These are phyloP conservation scores for Darevskia mixta DNA, from an alignment of 2,797 vertebrate species.

Conservation along the genomic window DNA sequence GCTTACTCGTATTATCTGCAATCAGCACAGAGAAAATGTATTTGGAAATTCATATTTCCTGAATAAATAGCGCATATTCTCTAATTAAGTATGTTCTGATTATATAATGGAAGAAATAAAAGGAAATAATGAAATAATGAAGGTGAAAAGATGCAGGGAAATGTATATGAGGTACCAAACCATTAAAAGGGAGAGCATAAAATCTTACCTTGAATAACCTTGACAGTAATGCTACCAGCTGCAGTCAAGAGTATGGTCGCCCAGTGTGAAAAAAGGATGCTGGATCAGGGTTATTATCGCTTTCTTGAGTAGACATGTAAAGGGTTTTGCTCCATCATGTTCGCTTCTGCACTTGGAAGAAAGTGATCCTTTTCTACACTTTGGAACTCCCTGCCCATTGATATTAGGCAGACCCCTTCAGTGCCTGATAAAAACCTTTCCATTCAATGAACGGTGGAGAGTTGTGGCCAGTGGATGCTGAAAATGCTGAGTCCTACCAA, in stretches of 20 bases:
- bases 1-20: conserved; percentile 61
- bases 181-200: neutral
- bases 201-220: neutral
- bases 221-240: neutral
- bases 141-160: neutral
- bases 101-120: conserved; percentile 62
- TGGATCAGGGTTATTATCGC: no score
- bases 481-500: no score
- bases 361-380: no score
- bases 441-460: no score
- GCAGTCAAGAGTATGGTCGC: neutral
- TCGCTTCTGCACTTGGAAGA: no score
- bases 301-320: no score
- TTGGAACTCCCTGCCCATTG: no score
- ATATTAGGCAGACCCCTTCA: no score
- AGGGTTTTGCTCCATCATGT: no score
- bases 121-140: neutral
- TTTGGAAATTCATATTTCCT: conserved; percentile 49
- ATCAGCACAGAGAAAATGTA: conserved; percentile 66
- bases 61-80: conserved; percentile 55
- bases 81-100: conserved; percentile 64
- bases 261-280: no score
- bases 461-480: no score
- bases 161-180: neutral
- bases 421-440: no score